Base-by-base conservation (phyloP, 2,113 vertebrate species). In the Cairina moschata region DNA sequence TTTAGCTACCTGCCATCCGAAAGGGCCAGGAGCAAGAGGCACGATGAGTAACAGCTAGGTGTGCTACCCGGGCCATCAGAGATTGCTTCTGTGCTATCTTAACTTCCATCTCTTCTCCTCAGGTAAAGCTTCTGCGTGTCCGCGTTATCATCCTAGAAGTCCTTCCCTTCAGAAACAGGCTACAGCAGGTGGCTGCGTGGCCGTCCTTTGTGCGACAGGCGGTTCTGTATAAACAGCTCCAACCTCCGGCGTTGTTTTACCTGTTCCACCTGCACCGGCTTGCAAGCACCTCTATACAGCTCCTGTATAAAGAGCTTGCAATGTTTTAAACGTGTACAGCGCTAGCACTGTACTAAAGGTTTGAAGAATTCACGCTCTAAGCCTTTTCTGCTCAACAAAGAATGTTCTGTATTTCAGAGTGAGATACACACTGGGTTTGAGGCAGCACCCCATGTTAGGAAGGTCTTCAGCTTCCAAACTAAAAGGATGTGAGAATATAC, bases 241-340 rank as follows among this genome's bases (percentile, higher is more conserved):
- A 20, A 0, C 2, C 55, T 17, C 56, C 32, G 11, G 9, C 9
- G 3, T 4, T 5, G 25, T 9, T n/a, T 4, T 0, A 0, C 25
- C 36, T 5, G 11, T 10, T 32, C 36, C 29, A 10, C 40, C n/a
- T 14, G 13, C 9, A 46, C 22, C 1, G 2, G 6, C 16, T 3
- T 16, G 76, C 0, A 6, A 22, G 65, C 16, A 11, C 48, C 26
- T 9, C 15, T 0, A 2, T 1, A 6, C 23, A 3, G n/a, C 2
- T 5, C 23, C 66, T 5, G 4, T 1, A n/a, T 36, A 12, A 31
- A 23, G 3, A 9, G 42, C 17, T 3, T 4, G 16, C 22, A 4
- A 8, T 3, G 11, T 0, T 0, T 17, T 52, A 18, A 9, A 13
- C 0, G 3, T 0, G 2, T 5, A 50, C 18, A 6, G 8, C 1